Conservation (phyloP, 2,113 vertebrate species). For the Myiopsitta monachus region DNA sequence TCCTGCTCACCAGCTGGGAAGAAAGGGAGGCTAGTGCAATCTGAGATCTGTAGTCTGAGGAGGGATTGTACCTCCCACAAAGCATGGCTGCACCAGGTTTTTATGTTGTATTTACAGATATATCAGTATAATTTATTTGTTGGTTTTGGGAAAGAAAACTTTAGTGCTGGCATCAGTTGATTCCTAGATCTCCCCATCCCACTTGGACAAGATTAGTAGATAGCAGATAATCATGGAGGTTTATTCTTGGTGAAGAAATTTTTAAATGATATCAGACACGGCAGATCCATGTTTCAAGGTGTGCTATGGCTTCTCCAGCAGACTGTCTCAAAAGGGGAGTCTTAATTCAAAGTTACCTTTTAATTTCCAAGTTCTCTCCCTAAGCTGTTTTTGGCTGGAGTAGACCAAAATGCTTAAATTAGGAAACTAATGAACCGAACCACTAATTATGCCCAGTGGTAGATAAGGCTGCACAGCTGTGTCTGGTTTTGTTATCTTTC, state of each 20-base stretch:
- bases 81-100: not conserved
- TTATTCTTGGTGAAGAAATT: not conserved
- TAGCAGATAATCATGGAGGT: not conserved
- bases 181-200: not conserved
- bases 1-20: not conserved
- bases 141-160: not conserved
- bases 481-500: not conserved
- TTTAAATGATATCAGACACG: not conserved
- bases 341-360: not conserved
- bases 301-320: not conserved
- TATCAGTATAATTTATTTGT: not conserved
- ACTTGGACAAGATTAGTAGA: not conserved
- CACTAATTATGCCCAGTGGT: not conserved
- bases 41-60: not conserved
- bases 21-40: rapidly evolving
- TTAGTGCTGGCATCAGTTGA: not conserved
- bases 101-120: not conserved
- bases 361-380: not conserved
- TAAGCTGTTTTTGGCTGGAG: not conserved
- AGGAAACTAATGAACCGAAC: slow-evolving; percentile 13
- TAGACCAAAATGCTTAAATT: not conserved
- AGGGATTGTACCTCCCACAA: not conserved
- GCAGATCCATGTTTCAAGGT: not conserved
- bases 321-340: not conserved
- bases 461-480: not conserved